Conservation (phyloP, 2,113 vertebrate genomes). For the Mixornis gularis region DNA sequence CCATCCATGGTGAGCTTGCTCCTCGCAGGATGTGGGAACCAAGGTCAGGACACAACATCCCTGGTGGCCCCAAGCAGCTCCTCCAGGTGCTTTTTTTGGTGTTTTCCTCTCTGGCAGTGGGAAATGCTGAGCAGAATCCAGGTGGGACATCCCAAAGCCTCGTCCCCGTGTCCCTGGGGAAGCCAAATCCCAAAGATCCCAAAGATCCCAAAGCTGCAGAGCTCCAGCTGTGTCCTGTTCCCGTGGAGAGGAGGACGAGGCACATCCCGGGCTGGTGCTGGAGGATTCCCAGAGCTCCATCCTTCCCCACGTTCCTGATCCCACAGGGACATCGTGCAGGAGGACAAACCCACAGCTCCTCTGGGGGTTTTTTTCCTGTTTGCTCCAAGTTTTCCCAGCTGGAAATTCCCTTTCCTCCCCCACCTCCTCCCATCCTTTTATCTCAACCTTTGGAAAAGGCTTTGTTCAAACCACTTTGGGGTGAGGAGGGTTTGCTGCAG, state of each 20-base stretch:
- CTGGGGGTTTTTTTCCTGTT: too few species aligned
- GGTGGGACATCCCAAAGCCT: neutral
- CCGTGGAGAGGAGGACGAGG: neutral
- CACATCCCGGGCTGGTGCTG: rapidly evolving
- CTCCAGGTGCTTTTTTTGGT: rapidly evolving
- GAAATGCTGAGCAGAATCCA: neutral
- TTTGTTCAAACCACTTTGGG: too few species aligned
- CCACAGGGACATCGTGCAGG: too few species aligned
- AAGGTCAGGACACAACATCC: neutral
- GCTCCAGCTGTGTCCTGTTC: neutral
- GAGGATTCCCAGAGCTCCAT: neutral
- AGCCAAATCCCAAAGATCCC: too few species aligned
- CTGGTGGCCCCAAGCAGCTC: rapidly evolving
- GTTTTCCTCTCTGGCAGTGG: neutral
- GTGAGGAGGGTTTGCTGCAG: neutral
- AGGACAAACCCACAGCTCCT: too few species aligned
- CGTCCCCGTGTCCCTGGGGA: neutral
- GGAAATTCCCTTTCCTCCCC: too few species aligned
- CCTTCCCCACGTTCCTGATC: neutral
- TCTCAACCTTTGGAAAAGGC: too few species aligned
- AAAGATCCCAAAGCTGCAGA: neutral
- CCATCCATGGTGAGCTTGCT: neutral
- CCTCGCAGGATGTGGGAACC: rapidly evolving
- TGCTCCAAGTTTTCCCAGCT: too few species aligned
- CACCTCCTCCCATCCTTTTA: too few species aligned